A percentile compares a stretch with the other conserved stretches of the same genome.
These are phyloP conservation scores for Busseola fusca DNA, from an alignment of 2,888 invertebrate genomes.

Conservation along the genomic window DNA sequence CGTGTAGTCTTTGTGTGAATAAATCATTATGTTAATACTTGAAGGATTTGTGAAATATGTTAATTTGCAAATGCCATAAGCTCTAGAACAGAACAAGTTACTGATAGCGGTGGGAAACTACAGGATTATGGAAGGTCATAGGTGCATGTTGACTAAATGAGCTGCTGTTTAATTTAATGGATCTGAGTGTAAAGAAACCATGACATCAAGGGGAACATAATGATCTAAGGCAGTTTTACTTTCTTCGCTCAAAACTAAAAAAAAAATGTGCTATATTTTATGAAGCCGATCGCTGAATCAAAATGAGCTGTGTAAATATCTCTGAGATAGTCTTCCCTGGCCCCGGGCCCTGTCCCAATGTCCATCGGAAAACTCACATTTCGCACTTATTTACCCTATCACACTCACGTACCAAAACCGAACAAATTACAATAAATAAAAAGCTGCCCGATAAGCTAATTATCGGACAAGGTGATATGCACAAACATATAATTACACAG, in stretches of 20 bases:
- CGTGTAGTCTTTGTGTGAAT: background rate
- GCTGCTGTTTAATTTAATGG: background rate
- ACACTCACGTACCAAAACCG: background rate
- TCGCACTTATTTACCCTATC: slow-evolving; percentile 28
- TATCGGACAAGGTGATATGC: slow-evolving; percentile 42
- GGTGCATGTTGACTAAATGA: background rate
- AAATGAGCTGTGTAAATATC: background rate
- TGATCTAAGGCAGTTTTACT: background rate
- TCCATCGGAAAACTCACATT: slow-evolving; percentile 25
- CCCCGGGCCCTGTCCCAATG: too few relatives aligned
- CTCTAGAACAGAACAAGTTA: background rate
- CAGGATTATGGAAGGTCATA: background rate
- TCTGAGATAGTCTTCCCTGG: too few relatives aligned
- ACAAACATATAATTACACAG: slow-evolving; percentile 50
- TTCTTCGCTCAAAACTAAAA: background rate
- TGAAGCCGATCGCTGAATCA: background rate
- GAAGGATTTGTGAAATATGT: background rate
- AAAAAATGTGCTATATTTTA: background rate
- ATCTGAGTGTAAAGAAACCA: background rate
- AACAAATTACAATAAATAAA: slow-evolving; percentile 37
- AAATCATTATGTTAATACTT: background rate
- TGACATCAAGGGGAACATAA: background rate
- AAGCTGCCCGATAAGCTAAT: slow-evolving; percentile 43
- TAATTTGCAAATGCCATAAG: background rate
- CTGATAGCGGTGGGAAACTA: background rate